Conservation (phyloP, 2,113 vertebrate genomes). For the Xiphorhynchus elegans region DNA sequence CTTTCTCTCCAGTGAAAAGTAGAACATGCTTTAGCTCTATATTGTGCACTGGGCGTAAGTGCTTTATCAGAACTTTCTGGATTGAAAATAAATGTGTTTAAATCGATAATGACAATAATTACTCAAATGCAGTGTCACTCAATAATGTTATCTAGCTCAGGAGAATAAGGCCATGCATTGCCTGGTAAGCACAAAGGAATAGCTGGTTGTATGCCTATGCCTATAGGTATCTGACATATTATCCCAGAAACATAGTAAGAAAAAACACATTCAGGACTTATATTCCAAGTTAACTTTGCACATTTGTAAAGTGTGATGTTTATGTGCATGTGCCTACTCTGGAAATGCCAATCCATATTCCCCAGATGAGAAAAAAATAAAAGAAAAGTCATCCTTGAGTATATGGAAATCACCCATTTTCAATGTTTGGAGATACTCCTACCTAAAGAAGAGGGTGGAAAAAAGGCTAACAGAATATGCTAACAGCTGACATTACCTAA, state of each 20-base stretch:
- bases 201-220: neutral
- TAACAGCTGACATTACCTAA: conserved; percentile 31
- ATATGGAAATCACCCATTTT: neutral
- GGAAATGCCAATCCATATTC: neutral
- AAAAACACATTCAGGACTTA: neutral
- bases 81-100: conserved; percentile 11
- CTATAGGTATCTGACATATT: neutral
- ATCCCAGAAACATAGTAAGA: neutral
- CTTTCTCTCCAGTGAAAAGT: neutral
- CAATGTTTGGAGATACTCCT: neutral
- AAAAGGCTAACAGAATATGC: neutral
- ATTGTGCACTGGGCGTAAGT: neutral
- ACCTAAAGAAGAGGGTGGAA: neutral
- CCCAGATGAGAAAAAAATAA: neutral
- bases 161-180: neutral
- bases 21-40: neutral
- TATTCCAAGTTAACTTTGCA: neutral
- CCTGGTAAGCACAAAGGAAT: neutral
- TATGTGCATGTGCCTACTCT: neutral
- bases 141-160: neutral
- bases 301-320: neutral
- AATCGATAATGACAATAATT: conserved; percentile 1
- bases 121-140: neutral
- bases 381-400: neutral
- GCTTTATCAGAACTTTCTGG: neutral